Evolutionary conservation across 1,140 invertebrate species (phyloP).

Genomic region (Euura saliciscinereae): DNA sequence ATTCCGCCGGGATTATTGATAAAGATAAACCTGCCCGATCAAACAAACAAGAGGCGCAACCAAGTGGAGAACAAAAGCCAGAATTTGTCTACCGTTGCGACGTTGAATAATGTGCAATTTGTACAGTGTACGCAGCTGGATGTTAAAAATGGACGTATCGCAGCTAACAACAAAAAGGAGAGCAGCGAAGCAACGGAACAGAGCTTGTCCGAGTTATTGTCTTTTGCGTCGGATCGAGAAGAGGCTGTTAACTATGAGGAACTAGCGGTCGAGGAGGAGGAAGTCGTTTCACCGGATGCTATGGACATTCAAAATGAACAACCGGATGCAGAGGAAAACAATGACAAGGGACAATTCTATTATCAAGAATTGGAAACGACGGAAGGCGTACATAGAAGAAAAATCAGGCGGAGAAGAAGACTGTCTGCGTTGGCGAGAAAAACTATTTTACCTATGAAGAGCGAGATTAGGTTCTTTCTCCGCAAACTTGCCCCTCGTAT

Average conservation of each 20-base stretch:
- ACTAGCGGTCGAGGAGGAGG: conserved; percentile 16
- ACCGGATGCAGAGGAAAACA: conserved; percentile 24
- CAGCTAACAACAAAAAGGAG: background rate
- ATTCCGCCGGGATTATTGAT: conserved; percentile 56
- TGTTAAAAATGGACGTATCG: conserved; percentile 9
- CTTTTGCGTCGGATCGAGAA: conserved; percentile 25
- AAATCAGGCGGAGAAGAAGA: conserved; percentile 17
- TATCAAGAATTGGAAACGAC: conserved; percentile 24
- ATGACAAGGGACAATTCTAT: conserved; percentile 24
- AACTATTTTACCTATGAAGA: conserved; percentile 53
- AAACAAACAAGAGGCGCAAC: conserved; percentile 23
- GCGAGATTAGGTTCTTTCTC: conserved; percentile 47
- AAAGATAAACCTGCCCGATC: conserved; percentile 56
- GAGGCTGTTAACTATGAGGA: conserved; percentile 13
- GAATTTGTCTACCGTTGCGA: conserved; percentile 1
- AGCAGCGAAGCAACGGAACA: conserved; percentile 13
- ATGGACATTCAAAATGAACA: conserved; percentile 14
- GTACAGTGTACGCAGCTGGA: background rate
- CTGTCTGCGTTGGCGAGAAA: conserved; percentile 36
- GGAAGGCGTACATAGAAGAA: conserved; percentile 1
- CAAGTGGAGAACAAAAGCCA: conserved; percentile 14
- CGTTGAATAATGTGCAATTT: conserved; percentile 13
- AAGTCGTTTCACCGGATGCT: conserved; percentile 20
- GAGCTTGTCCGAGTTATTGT: conserved; percentile 28
- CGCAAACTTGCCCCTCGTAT: conserved; percentile 50